A percentile compares a stretch with the other conserved stretches of the same genome.
Evolutionary conservation across 2,113 vertebrate species (phyloP).

Genomic region (Xiphorhynchus elegans): DNA sequence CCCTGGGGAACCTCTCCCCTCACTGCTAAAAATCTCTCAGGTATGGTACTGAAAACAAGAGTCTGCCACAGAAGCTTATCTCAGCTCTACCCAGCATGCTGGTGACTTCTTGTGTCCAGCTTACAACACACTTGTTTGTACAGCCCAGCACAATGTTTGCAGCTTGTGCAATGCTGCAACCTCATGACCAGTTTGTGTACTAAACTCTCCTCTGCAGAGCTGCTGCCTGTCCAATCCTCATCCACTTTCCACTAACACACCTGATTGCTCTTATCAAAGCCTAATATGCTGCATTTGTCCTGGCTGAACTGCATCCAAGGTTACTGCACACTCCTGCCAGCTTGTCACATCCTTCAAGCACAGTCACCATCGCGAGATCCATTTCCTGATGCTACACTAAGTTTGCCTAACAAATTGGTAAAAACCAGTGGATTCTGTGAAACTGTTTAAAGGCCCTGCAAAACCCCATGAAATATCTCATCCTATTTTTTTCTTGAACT

Average conservation of each 20-base stretch:
- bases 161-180: background rate
- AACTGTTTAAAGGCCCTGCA: background rate
- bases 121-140: slow-evolving; percentile 4
- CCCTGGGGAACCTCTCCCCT: background rate
- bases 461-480: background rate
- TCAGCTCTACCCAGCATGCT: background rate
- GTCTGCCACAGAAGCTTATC: background rate
- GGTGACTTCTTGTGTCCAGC: fast-evolving
- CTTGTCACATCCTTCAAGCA: background rate
- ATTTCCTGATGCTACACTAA: fast-evolving
- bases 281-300: background rate
- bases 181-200: background rate
- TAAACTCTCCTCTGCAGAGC: background rate
- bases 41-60: background rate
- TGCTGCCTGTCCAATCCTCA: background rate
- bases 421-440: background rate
- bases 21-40: background rate
- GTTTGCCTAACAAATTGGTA: background rate
- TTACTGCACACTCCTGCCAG: background rate
- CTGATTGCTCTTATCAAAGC: background rate
- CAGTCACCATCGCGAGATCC: background rate
- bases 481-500: background rate
- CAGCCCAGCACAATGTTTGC: background rate
- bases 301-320: background rate
- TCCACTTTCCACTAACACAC: background rate